These are phyloP conservation scores for Hypselothyrea guttata DNA, from an alignment of 2,888 invertebrate genomes.

Conservation along the genomic window DNA sequence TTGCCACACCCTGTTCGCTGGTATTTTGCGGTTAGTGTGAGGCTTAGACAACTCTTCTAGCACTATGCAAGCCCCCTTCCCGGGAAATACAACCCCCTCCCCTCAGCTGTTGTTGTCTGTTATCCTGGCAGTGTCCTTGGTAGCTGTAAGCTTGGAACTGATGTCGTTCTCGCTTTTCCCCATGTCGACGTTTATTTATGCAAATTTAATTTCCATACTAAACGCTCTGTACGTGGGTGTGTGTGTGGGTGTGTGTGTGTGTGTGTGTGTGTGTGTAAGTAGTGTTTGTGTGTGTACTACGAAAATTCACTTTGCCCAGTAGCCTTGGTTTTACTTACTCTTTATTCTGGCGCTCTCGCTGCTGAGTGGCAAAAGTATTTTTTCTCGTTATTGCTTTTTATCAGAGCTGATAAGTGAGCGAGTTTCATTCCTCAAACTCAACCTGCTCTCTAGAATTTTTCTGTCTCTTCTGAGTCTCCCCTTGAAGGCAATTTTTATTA, in stretches of 20 bases:
- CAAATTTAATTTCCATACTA: conserved; percentile 78
- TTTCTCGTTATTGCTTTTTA: conserved; percentile 71
- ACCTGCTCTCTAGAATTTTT: conserved; percentile 9
- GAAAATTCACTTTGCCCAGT: conserved; percentile 69
- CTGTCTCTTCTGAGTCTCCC: neutral
- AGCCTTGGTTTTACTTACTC: conserved; percentile 67
- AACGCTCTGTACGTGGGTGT: conserved; percentile 54
- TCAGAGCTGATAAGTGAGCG: conserved; percentile 68
- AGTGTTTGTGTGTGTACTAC: conserved; percentile 19
- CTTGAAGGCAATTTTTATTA: conserved; percentile 59
- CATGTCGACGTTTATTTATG: conserved; percentile 77
- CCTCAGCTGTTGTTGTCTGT: conserved; percentile 27
- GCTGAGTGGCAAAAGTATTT: conserved; percentile 43
- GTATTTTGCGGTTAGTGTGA: conserved; percentile 7
- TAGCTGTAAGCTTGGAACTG: conserved; percentile 35
- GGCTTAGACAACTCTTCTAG: conserved; percentile 51
- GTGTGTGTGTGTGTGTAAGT: conserved; percentile 8
- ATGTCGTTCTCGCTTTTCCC: conserved; percentile 56
- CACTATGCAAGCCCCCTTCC: conserved; percentile 19
- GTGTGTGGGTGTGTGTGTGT: conserved; percentile 13
- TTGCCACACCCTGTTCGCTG: conserved; percentile 10
- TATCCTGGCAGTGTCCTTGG: conserved; percentile 58
- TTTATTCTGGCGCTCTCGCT: conserved; percentile 36
- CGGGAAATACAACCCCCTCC: conserved; percentile 12
- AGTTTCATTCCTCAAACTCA: conserved; percentile 3